Evolutionary conservation across 2,797 vertebrate species (phyloP).

Genomic region (Muraenolepis orangiensis): DNA sequence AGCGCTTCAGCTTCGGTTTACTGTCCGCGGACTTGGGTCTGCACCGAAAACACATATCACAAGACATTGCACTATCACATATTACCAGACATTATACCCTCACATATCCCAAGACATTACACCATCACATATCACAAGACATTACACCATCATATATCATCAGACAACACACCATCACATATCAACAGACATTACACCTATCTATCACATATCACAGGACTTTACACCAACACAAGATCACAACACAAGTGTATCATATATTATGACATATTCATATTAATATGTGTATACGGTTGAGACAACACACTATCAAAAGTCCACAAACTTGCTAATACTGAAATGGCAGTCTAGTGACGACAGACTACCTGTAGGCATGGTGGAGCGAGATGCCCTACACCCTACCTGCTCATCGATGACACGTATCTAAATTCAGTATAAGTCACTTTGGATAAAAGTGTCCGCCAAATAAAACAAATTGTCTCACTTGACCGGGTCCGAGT

Average conservation of each 20-base stretch:
- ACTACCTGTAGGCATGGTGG: background rate
- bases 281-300: background rate
- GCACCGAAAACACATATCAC: background rate
- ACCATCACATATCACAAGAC: no score
- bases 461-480: constrained; percentile 8
- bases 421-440: background rate
- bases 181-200: no score
- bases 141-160: no score
- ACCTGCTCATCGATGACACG: background rate
- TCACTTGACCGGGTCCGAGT: constrained; percentile 78
- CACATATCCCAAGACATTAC: no score
- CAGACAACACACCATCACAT: no score
- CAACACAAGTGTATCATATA: no score
- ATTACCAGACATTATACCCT: no score
- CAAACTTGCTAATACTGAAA: background rate
- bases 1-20: constrained; percentile 86
- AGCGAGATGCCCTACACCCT: background rate
- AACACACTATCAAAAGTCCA: background rate
- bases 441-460: background rate
- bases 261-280: no score
- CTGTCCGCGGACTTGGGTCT: constrained; percentile 66
- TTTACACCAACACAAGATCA: no score
- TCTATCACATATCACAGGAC: no score
- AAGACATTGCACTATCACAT: background rate
- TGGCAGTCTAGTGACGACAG: background rate